phyloP scores from a whole-genome alignment of 2,113 vertebrate species.

The Apaloderma vittatum region DNA sequence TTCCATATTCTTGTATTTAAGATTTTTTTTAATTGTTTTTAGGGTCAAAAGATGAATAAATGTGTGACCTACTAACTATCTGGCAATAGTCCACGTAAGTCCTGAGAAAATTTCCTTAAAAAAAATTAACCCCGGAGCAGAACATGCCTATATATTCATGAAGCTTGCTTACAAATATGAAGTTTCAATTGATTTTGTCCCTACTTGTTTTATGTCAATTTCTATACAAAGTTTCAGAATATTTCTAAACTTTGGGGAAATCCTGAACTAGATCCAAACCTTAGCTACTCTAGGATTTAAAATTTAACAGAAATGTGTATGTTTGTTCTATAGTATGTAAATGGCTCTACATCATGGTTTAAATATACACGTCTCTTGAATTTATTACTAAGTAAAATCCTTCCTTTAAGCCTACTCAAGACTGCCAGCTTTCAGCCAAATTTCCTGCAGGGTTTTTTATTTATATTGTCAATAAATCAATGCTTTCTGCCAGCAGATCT shows the following conservation, averaged over 20 bases:
- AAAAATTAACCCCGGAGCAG: not conserved
- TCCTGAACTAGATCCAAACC: not conserved
- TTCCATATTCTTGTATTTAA: not conserved
- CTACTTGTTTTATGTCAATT: not conserved
- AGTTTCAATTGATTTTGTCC: not conserved
- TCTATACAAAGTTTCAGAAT: not conserved
- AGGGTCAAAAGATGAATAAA: not conserved
- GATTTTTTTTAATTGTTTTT: not conserved
- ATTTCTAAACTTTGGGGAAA: not conserved
- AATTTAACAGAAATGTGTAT: constrained; percentile 32
- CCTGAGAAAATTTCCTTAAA: not conserved
- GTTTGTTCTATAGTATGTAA: not conserved
- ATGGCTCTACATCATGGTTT: not conserved
- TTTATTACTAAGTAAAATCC: constrained; percentile 24
- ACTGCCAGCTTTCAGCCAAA: constrained; percentile 42
- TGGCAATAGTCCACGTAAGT: not conserved
- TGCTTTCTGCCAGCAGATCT: not conserved
- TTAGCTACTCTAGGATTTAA: not conserved
- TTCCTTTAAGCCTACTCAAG: constrained; percentile 11
- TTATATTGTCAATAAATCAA: constrained; percentile 55
- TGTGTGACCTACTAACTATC: not conserved
- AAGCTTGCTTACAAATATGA: not conserved
- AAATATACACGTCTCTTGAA: not conserved
- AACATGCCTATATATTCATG: not conserved
- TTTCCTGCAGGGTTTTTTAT: not conserved